Percentiles rank a stretch among this genome's conserved stretches.
These are phyloP conservation scores for Peromyscus leucopus DNA, from an alignment of 2,113 vertebrate genomes.

Conservation along the genomic window DNA sequence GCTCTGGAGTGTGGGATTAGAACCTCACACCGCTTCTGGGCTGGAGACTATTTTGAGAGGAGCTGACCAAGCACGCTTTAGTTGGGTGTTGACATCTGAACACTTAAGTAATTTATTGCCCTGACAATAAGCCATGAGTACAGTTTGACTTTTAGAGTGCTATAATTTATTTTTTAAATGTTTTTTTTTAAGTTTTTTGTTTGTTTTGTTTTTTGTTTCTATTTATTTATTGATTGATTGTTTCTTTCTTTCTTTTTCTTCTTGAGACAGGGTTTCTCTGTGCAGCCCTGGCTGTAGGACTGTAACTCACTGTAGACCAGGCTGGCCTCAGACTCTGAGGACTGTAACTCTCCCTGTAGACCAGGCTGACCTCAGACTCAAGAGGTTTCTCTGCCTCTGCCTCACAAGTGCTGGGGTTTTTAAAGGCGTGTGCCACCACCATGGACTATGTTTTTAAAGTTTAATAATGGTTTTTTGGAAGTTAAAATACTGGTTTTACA, in stretches of 20 bases:
- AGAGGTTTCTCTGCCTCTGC: neutral
- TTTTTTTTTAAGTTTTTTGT: neutral
- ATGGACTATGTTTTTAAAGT: neutral
- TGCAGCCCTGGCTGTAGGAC: neutral
- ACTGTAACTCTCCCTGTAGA: neutral
- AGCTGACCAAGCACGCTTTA: neutral
- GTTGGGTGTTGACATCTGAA: conserved; percentile 2
- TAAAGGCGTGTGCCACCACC: neutral
- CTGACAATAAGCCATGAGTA: neutral
- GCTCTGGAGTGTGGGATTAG: no score
- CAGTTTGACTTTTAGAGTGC: conserved; percentile 53
- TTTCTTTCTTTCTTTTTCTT: no score
- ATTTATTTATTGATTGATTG: no score
- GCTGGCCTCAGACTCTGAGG: no score
- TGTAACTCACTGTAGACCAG: neutral
- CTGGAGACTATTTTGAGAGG: neutral
- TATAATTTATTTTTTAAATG: neutral
- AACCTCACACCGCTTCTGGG: neutral
- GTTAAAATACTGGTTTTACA: conserved; percentile 61
- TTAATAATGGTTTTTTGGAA: conserved; percentile 45
- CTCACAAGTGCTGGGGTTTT: neutral
- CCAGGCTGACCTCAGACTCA: neutral
- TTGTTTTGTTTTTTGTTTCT: neutral
- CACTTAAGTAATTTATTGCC: neutral
- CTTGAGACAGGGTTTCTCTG: neutral